phyloP scores from a whole-genome alignment of 2,888 invertebrate genomes.

The Eudasyphora cyanicolor region DNA sequence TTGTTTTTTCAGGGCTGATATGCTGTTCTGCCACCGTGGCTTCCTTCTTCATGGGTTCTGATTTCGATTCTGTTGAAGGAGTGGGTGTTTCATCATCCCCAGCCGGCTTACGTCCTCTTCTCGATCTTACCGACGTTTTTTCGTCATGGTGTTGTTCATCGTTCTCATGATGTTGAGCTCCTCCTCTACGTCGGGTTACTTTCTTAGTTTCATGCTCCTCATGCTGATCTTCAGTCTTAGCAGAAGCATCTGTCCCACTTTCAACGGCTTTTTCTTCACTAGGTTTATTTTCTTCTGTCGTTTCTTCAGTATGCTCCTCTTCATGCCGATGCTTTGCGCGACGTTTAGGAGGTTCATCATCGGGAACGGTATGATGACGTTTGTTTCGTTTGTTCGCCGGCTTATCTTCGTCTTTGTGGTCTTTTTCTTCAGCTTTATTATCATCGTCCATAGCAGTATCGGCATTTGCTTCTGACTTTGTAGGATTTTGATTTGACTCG shows the following conservation, averaged over 20 bases:
- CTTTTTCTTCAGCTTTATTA: background rate
- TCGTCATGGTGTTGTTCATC: slow-evolving; percentile 17
- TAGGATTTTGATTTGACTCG: background rate
- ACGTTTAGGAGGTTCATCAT: slow-evolving; percentile 28
- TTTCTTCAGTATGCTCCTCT: background rate
- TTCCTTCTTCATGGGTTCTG: background rate
- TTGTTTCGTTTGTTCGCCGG: slow-evolving; percentile 16
- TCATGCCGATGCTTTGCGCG: slow-evolving; percentile 17
- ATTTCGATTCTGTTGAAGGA: background rate
- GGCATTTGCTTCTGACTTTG: background rate
- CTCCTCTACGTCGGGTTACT: slow-evolving; percentile 37
- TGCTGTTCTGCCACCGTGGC: background rate
- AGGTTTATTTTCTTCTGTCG: background rate
- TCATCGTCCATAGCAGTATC: background rate
- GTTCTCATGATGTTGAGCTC: slow-evolving; percentile 10
- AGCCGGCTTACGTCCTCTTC: background rate
- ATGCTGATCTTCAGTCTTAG: background rate
- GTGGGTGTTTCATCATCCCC: background rate
- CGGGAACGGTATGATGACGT: slow-evolving; percentile 17
- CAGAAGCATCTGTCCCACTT: background rate
- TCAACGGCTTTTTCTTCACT: background rate
- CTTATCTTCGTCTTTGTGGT: background rate
- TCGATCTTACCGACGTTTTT: background rate
- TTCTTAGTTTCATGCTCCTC: slow-evolving; percentile 26
- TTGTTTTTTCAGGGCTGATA: slow-evolving; percentile 1